phyloP scores from a whole-genome alignment of 2,113 vertebrate species.

The Numida meleagris region DNA sequence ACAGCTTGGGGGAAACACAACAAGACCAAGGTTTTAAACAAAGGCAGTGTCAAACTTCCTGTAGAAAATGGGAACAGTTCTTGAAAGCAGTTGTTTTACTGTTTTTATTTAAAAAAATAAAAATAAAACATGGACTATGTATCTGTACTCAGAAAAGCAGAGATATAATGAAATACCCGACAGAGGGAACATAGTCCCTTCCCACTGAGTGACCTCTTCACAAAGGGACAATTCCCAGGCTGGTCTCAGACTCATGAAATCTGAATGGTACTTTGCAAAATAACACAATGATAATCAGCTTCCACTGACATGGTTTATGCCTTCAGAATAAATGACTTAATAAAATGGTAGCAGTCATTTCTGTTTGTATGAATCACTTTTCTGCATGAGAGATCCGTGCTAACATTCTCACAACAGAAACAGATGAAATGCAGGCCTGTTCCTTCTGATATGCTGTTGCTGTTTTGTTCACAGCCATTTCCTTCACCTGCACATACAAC shows the following conservation, averaged over 20 bases:
- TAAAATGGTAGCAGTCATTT: background rate
- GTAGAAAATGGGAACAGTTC: background rate
- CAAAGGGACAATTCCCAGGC: background rate
- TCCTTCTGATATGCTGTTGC: background rate
- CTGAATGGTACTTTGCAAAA: background rate
- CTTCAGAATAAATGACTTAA: background rate
- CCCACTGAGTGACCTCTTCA: accelerated
- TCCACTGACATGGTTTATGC: background rate
- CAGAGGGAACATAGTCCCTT: background rate
- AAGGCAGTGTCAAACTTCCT: background rate
- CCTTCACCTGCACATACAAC: background rate
- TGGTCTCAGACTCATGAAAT: background rate
- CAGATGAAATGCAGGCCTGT: background rate
- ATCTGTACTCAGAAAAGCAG: background rate
- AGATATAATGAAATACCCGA: background rate
- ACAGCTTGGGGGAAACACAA: background rate
- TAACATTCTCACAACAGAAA: background rate
- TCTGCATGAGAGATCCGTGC: background rate
- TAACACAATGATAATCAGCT: background rate
- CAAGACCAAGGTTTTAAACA: background rate
- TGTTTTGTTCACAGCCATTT: background rate
- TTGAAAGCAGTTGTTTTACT: background rate
- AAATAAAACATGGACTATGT: no score
- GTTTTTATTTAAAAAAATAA: background rate
- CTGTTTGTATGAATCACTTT: background rate